Base-by-base conservation (phyloP, 1,140 invertebrate species). In the Drosophila ananassae region DNA sequence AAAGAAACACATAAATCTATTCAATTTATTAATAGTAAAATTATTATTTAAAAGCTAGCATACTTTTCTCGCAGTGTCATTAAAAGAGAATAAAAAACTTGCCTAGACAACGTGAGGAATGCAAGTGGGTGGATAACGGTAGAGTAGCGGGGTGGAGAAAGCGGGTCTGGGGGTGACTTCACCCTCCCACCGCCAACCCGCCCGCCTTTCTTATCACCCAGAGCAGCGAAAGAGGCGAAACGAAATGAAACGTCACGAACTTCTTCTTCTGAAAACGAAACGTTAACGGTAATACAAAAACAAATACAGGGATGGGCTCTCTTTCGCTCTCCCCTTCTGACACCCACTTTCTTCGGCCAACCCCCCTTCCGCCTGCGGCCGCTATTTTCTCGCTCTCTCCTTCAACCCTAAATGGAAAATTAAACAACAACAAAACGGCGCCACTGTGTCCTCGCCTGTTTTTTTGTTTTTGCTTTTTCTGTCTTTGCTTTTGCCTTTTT, bases 371-470 rank as follows among this genome's bases (percentile, higher is more conserved):
- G 17, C 24, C 57, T 5, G 48, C 32, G 9, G 34, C 34, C 34
- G 9, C 39, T 41, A 34, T 34, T 12, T 12, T 61, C 56, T 52
- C 56, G 13, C 50, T 73, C 51, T 39, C 21, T 46, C 64, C 39
- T 50, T 59, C 81, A 87, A 87, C 78, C 83, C 75, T 73, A 89
- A 83, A 89, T 77, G 72, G 59, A 83, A 89, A 87, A 79, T 83
- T 77, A 89, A 89, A 81, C 83, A 83, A 82, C 83, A 89, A 83
- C 84, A 89, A 79, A 61, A 55, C 63, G 81, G 81, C 81, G 81
- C 79, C 81, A 67, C 66, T 54, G 39, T 73, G 80, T 73, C 81
- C 77, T 69, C 39, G 32, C 30, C 37, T 55, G 71, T 44, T 75
- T 53, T 74, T 21, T 17, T 9, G 4, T 34, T 58, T 44, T 37